phyloP scores from a whole-genome alignment of 2,888 invertebrate genomes.

The Melinaea menophilus region DNA sequence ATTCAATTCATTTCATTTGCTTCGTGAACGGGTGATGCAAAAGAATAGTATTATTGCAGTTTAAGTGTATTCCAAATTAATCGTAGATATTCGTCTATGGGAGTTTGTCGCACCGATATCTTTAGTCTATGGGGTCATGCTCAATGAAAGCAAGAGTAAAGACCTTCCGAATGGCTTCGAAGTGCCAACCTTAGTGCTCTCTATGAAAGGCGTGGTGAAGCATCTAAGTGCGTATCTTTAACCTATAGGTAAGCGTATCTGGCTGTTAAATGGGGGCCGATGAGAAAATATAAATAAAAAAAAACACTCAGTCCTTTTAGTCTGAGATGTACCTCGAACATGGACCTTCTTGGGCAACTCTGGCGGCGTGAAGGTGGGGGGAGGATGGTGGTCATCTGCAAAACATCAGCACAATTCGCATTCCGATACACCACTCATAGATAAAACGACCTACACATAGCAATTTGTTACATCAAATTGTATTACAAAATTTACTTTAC shows the following conservation, averaged over 20 bases:
- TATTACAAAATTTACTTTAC: constrained; percentile 40
- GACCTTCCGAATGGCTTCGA: constrained; percentile 29
- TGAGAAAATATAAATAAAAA: constrained; percentile 60
- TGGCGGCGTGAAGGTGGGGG: constrained; percentile 98
- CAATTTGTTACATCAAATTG: constrained; percentile 44
- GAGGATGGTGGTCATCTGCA: constrained; percentile 98
- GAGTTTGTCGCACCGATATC: constrained; percentile 47
- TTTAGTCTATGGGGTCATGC: constrained; percentile 63
- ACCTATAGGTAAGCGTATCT: constrained; percentile 67
- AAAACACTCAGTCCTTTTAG: constrained; percentile 69
- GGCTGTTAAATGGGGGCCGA: constrained; percentile 68
- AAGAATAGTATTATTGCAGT: constrained; percentile 44
- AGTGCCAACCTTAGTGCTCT: constrained; percentile 54
- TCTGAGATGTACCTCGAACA: constrained; percentile 90
- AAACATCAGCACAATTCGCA: constrained; percentile 85
- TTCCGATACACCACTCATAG: constrained; percentile 75
- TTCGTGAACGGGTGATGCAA: constrained; percentile 52
- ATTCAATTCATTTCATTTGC: constrained; percentile 29
- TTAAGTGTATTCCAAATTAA: constrained; percentile 27
- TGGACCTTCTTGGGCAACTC: constrained; percentile 99
- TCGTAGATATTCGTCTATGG: constrained; percentile 25
- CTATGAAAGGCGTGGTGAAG: constrained; percentile 75
- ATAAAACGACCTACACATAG: constrained; percentile 63
- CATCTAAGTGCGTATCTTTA: constrained; percentile 71
- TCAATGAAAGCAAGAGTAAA: constrained; percentile 53